A percentile compares a stretch with the other conserved stretches of the same genome.
phyloP scores from a whole-genome alignment of 1,140 invertebrate species.

The Drosophila punjabiensis region DNA sequence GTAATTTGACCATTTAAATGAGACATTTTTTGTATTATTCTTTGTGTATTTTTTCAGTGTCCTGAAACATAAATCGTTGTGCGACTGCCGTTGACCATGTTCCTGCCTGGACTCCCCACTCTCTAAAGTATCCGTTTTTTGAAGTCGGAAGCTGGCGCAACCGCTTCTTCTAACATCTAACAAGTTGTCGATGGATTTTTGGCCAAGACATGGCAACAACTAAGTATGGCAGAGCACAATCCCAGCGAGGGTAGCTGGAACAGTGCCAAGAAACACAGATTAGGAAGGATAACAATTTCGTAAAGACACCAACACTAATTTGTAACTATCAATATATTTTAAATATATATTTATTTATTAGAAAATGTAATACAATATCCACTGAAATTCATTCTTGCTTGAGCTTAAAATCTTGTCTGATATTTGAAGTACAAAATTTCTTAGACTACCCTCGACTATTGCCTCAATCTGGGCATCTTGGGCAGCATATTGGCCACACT shows the following conservation, averaged over 20 bases:
- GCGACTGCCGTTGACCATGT: conserved; percentile 47
- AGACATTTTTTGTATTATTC: neutral
- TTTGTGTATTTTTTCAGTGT: conserved; percentile 27
- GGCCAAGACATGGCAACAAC: conserved; percentile 35
- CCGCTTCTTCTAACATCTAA: conserved; percentile 54
- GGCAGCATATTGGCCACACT: conserved; percentile 67
- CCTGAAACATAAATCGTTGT: conserved; percentile 65
- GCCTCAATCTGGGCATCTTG: conserved; percentile 37
- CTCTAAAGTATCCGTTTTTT: neutral
- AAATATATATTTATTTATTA: neutral
- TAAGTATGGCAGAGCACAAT: conserved; percentile 22
- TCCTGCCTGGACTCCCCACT: neutral
- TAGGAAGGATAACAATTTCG: neutral
- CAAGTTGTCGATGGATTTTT: conserved; percentile 70
- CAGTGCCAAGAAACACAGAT: neutral
- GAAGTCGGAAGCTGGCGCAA: conserved; percentile 29
- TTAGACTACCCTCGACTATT: conserved; percentile 25
- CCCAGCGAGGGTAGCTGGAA: conserved; percentile 7
- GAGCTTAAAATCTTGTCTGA: neutral
- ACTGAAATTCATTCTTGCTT: neutral
- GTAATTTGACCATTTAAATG: conserved; percentile 2
- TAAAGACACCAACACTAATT: no score
- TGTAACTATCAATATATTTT: neutral
- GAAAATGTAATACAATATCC: neutral
- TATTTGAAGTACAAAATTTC: neutral